A percentile compares a stretch with the other conserved stretches of the same genome.
These are phyloP conservation scores for Drosophila prosaltans DNA, from an alignment of 1,140 invertebrate genomes.

Conservation along the genomic window DNA sequence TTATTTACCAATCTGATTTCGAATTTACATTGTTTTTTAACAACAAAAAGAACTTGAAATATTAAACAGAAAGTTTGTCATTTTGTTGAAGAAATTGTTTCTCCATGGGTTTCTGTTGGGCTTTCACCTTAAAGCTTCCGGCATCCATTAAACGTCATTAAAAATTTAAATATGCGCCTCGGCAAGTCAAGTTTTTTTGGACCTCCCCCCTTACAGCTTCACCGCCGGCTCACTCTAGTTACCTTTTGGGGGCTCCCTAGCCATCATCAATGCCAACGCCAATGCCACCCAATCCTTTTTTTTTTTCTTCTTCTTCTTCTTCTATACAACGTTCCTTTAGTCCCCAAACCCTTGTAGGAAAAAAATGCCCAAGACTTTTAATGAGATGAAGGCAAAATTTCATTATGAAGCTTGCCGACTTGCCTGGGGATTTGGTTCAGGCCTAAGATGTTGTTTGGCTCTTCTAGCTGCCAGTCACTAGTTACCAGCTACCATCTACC, in stretches of 20 bases:
- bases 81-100: neutral
- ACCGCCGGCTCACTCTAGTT: neutral
- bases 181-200: slow-evolving; percentile 20
- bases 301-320: slow-evolving; percentile 3
- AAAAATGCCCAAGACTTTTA: slow-evolving; percentile 74
- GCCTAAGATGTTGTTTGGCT: slow-evolving; percentile 49
- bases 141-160: slow-evolving; percentile 81
- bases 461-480: neutral
- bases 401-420: slow-evolving; percentile 73
- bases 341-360: slow-evolving; percentile 14
- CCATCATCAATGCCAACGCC: neutral
- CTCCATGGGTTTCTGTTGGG: neutral
- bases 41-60: no score
- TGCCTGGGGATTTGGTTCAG: slow-evolving; percentile 53
- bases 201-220: no score
- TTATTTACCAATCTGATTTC: no score
- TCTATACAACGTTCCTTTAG: slow-evolving; percentile 32
- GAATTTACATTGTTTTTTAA: no score
- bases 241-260: neutral
- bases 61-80: no score
- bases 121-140: slow-evolving; percentile 69
- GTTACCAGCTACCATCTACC: neutral
- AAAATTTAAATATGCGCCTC: slow-evolving; percentile 73
- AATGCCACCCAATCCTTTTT: slow-evolving; percentile 8
- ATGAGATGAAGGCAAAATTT: slow-evolving; percentile 83